These are phyloP conservation scores for Acomys russatus DNA, from an alignment of 2,797 vertebrate genomes.

Conservation along the genomic window DNA sequence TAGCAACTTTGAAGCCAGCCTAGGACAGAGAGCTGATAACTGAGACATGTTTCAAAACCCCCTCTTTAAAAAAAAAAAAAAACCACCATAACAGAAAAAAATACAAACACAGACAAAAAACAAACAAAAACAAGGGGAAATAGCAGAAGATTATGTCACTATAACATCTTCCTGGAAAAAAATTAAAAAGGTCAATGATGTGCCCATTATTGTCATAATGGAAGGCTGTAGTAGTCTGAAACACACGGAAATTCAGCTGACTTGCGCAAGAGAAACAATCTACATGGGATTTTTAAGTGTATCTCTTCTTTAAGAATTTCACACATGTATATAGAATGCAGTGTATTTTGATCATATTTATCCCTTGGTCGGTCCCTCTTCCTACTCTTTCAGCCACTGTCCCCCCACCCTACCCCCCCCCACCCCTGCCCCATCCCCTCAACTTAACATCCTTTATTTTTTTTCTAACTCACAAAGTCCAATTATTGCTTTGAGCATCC, in stretches of 20 bases:
- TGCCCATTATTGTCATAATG: neutral
- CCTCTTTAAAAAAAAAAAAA: neutral
- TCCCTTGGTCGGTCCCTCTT: neutral
- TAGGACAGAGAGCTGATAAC: neutral
- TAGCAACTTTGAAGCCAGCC: neutral
- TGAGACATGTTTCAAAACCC: neutral
- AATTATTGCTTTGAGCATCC: neutral
- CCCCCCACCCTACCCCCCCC: neutral
- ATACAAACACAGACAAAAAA: neutral
- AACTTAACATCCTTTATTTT: neutral
- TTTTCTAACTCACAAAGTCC: too few relatives aligned
- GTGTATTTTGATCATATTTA: neutral
- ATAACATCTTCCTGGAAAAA: neutral
- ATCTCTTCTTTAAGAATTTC: neutral
- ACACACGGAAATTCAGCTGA: conserved; percentile 26
- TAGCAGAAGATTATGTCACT: neutral
- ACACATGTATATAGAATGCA: neutral
- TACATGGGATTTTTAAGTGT: neutral
- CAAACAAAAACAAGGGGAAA: neutral
- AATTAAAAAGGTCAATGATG: neutral
- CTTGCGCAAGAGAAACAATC: neutral
- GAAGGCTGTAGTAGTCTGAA: neutral
- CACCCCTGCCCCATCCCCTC: neutral
- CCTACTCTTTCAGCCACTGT: neutral
- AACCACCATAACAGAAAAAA: neutral